Base-by-base conservation (phyloP, 2,113 vertebrate species). In the Zapus hudsonius region DNA sequence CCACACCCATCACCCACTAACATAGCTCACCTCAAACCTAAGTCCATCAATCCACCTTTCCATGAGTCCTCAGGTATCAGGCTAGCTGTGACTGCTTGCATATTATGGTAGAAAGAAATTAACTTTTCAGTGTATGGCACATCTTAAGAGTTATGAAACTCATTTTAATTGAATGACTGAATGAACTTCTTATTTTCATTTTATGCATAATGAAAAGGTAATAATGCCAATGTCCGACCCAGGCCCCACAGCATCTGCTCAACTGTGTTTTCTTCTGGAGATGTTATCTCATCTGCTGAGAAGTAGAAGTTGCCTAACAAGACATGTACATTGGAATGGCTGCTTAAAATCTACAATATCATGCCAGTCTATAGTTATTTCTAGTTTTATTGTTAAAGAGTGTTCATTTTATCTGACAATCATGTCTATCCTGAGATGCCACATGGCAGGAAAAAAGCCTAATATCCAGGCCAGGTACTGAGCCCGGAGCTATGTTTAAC, bases 321-420 rank as follows among this genome's bases (percentile, higher is more conserved):
- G 40, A 42, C n/a, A 78, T 11, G 16, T 3, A 5, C 13, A 13
- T 33, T 52, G 42, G 40, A 95, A 91, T 73, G 72, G 81, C 40
- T 84, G 12, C 73, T n/a, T 89, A 89, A 93, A 44, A 42, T 42
- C 29, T 82, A 55, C 22, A 19, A 61, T 38, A 36, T 70, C 47
- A 64, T 27, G 33, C 57, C 20, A 78, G 38, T 29, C 23, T 79
- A 47, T 42, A 73, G 33, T 90, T 87, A 70, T 44, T 70, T 69
- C 33, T 66, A 44, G 38, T 84, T 94, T 93, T 61, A 86, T 91
- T 80, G 80, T 92, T 72, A 95, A 89, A 31, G 17, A 47, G 36
- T 31, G 15, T 73, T 82, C 70, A 63, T 83, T 70, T 72, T 40
- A 87, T 82, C 44, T 33, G n/a, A 29, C 22, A 63, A 31, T 76